Conservation (phyloP, 2,797 vertebrate species). For the Alosa sapidissima region DNA sequence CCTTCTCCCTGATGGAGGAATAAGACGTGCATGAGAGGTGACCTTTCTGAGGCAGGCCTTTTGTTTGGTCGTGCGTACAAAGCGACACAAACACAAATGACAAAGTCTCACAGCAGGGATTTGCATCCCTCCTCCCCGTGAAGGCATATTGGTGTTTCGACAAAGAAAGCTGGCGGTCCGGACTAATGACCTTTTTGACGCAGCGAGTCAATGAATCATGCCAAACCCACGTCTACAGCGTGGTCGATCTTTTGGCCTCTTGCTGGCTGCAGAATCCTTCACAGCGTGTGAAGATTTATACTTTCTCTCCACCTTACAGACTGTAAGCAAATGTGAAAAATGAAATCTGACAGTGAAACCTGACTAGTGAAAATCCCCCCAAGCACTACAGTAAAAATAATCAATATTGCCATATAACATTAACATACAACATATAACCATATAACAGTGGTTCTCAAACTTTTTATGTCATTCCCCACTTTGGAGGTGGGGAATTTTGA, state of each 20-base stretch:
- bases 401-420: background rate
- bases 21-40: constrained; percentile 43
- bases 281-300: constrained; percentile 17
- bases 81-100: constrained; percentile 56
- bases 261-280: background rate
- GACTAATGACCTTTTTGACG: constrained; percentile 76
- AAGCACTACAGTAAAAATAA: background rate
- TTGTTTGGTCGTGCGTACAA: constrained; percentile 60
- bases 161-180: constrained; percentile 64
- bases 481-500: no score
- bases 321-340: constrained; percentile 18
- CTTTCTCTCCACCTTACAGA: background rate
- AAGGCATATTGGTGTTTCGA: constrained; percentile 71
- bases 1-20: background rate
- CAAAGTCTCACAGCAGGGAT: constrained; percentile 62
- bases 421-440: no score
- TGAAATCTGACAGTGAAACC: background rate
- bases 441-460: no score
- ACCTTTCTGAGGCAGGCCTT: constrained; percentile 50
- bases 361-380: background rate
- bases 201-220: constrained; percentile 61
- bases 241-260: constrained; percentile 20
- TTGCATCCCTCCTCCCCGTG: constrained; percentile 54
- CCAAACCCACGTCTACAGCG: background rate
- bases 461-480: no score